These are phyloP conservation scores for Plotosus lineatus DNA, from an alignment of 2,113 vertebrate species.

Conservation along the genomic window DNA sequence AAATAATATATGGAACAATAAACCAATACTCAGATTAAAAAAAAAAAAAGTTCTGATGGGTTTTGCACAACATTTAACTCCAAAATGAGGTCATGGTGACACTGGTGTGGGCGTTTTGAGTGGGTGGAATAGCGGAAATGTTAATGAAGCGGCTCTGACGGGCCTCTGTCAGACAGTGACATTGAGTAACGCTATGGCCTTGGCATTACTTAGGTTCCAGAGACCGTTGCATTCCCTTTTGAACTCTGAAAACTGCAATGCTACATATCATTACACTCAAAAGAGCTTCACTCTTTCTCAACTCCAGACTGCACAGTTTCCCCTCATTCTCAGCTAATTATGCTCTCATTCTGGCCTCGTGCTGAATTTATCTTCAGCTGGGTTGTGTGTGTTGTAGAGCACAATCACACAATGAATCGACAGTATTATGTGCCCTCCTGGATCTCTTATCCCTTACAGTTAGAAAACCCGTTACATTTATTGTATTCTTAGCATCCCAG, in stretches of 20 bases:
- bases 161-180: slow-evolving; percentile 35
- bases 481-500: not conserved
- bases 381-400: slow-evolving; percentile 32
- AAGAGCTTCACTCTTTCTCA: not conserved
- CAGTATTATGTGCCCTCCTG: slow-evolving; percentile 1
- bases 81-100: slow-evolving; percentile 42
- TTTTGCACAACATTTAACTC: slow-evolving; percentile 37
- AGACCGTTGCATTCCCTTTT: slow-evolving; percentile 12
- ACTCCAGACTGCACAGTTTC: not conserved
- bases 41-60: slow-evolving; percentile 1
- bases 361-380: slow-evolving; percentile 33
- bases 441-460: too few relatives aligned
- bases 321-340: slow-evolving; percentile 30
- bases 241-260: slow-evolving; percentile 3
- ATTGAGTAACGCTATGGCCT: slow-evolving; percentile 37
- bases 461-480: not conserved
- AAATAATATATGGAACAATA: slow-evolving; percentile 16
- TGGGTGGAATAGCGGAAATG: slow-evolving; percentile 51
- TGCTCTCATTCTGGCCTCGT: slow-evolving; percentile 24
- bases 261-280: slow-evolving; percentile 24
- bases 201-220: slow-evolving; percentile 40
- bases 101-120: slow-evolving; percentile 37
- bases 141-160: slow-evolving; percentile 50
- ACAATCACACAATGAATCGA: slow-evolving; percentile 25
- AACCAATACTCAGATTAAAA: too few relatives aligned